These are phyloP conservation scores for Dicrostonyx torquatus DNA, from an alignment of 2,797 vertebrate species.

Conservation along the genomic window DNA sequence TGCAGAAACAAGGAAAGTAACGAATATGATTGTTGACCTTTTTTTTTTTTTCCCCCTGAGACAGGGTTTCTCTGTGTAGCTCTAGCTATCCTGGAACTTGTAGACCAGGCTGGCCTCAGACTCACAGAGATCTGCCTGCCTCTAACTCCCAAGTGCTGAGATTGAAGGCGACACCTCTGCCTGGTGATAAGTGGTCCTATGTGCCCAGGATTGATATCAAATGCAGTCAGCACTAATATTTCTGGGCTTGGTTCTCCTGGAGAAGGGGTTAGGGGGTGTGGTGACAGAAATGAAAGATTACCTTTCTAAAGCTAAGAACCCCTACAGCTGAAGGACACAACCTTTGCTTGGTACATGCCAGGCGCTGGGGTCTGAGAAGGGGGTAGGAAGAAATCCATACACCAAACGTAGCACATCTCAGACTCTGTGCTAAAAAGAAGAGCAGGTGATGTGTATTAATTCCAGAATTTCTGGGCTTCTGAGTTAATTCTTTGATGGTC, in stretches of 20 bases:
- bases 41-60: neutral
- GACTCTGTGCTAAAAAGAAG: neutral
- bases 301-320: neutral
- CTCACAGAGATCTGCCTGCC: neutral
- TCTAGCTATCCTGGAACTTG: too few species aligned
- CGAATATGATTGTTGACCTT: neutral
- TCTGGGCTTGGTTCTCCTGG: neutral
- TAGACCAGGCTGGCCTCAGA: neutral
- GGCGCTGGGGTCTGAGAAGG: too few species aligned
- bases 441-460: neutral
- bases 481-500: neutral
- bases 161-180: neutral
- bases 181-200: neutral
- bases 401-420: neutral
- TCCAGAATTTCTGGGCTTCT: neutral
- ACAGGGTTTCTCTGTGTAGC: neutral
- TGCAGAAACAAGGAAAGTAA: too few species aligned
- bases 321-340: neutral
- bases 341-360: neutral
- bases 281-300: neutral
- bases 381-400: neutral
- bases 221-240: neutral
- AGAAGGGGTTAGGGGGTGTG: neutral
- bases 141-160: neutral
- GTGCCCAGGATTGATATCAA: neutral